These are phyloP conservation scores for Cephus rjabovi DNA, from an alignment of 2,888 invertebrate genomes.

Conservation along the genomic window DNA sequence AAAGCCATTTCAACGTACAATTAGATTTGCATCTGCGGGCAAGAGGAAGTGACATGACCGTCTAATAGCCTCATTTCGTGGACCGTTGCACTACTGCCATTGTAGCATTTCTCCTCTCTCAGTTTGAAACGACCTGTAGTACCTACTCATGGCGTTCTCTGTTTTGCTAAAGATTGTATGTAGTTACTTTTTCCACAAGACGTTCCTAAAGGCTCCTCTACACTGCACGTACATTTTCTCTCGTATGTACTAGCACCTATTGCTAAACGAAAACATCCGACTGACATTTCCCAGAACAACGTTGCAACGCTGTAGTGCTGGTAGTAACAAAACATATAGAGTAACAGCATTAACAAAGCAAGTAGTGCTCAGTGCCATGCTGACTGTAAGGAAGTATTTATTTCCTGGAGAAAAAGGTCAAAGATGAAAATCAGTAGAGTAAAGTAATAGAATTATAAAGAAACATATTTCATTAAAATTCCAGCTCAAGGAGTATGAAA, in stretches of 20 bases:
- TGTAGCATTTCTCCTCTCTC: background rate
- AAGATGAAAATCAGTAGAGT: background rate
- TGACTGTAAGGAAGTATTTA: background rate
- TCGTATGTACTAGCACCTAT: background rate
- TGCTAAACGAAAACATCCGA: background rate
- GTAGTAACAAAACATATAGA: background rate
- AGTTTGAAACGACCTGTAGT: background rate
- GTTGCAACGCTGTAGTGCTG: background rate
- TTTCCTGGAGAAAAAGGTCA: background rate
- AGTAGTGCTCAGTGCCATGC: background rate
- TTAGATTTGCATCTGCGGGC: slow-evolving; percentile 37
- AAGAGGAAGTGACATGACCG: slow-evolving; percentile 42
- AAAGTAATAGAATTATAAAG: background rate
- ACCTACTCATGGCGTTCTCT: background rate
- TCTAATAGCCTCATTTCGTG: slow-evolving; percentile 57
- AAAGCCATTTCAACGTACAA: slow-evolving; percentile 34
- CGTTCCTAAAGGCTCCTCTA: background rate
- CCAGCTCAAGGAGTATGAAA: background rate
- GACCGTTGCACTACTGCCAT: slow-evolving; percentile 44
- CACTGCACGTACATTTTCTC: background rate
- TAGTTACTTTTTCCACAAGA: background rate
- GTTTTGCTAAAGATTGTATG: background rate
- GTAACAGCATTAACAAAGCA: background rate
- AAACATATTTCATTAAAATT: background rate
- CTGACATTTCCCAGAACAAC: background rate